Evolutionary conservation across 2,888 invertebrate species (phyloP).

Genomic region (Pharmacophagus antenor): DNA sequence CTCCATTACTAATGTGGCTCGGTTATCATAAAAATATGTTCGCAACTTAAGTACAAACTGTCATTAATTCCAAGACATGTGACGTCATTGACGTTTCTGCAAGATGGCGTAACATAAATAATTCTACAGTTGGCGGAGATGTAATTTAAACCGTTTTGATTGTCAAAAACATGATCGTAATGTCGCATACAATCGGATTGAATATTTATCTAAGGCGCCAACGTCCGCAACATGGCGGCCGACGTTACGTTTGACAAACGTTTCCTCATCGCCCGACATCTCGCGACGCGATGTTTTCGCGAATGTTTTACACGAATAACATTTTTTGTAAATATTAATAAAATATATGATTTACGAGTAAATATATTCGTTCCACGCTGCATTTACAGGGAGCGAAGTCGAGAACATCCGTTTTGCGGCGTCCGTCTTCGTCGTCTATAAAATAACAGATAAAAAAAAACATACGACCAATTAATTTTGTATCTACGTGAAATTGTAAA

Average conservation of each 20-base stretch:
- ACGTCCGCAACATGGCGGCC: neutral
- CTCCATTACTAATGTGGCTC: too few species aligned
- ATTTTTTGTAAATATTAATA: neutral
- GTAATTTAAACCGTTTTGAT: too few species aligned
- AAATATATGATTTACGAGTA: neutral
- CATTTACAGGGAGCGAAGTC: neutral
- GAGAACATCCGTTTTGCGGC: too few species aligned
- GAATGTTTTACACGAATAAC: neutral
- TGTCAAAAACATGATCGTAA: neutral
- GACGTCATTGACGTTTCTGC: too few species aligned
- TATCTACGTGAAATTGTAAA: neutral
- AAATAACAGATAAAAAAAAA: too few species aligned
- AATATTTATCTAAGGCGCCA: constrained; percentile 22
- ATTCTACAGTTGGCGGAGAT: too few species aligned
- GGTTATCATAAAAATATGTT: too few species aligned
- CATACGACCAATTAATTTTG: neutral
- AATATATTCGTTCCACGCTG: neutral
- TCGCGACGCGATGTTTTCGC: constrained; percentile 1
- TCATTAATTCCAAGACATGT: too few species aligned
- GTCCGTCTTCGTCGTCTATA: neutral
- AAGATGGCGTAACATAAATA: too few species aligned
- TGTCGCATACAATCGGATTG: constrained; percentile 7
- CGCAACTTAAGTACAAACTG: too few species aligned
- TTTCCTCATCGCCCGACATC: constrained; percentile 18
- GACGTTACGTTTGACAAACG: constrained; percentile 17